Conservation (phyloP, 2,113 vertebrate species). For the Xyliphius kryptos region DNA sequence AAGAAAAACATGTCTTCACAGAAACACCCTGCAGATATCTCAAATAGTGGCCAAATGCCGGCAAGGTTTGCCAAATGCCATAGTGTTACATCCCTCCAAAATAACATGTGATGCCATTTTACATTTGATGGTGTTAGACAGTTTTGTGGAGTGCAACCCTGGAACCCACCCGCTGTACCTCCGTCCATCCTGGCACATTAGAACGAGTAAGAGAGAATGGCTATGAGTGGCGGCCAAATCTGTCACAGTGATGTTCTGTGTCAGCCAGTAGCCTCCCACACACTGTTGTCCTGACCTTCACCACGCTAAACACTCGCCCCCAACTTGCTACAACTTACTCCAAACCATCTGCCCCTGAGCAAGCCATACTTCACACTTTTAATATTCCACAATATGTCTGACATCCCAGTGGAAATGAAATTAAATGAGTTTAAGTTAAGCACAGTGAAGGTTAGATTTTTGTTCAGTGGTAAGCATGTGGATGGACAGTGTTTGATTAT, state of each 20-base stretch:
- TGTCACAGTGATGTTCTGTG: constrained; percentile 56
- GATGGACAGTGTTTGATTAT: no score
- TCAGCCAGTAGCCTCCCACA: constrained; percentile 52
- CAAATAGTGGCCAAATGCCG: constrained; percentile 53
- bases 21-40: constrained; percentile 49
- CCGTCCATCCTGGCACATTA: constrained; percentile 63
- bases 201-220: constrained; percentile 51
- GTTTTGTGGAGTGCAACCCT: constrained; percentile 44
- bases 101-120: constrained; percentile 51
- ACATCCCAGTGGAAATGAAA: constrained; percentile 5
- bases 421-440: no score
- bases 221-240: constrained; percentile 59
- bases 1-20: not conserved
- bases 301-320: constrained; percentile 20
- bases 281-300: constrained; percentile 43
- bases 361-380: constrained; percentile 20
- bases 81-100: constrained; percentile 42
- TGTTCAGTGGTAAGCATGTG: not conserved
- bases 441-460: no score
- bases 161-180: constrained; percentile 47
- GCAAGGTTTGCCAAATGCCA: constrained; percentile 45
- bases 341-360: constrained; percentile 19
- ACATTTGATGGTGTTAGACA: constrained; percentile 47
- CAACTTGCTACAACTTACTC: constrained; percentile 17
- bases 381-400: constrained; percentile 17